Evolutionary conservation across 1,140 invertebrate species (phyloP).

Genomic region (Ladona fulva): DNA sequence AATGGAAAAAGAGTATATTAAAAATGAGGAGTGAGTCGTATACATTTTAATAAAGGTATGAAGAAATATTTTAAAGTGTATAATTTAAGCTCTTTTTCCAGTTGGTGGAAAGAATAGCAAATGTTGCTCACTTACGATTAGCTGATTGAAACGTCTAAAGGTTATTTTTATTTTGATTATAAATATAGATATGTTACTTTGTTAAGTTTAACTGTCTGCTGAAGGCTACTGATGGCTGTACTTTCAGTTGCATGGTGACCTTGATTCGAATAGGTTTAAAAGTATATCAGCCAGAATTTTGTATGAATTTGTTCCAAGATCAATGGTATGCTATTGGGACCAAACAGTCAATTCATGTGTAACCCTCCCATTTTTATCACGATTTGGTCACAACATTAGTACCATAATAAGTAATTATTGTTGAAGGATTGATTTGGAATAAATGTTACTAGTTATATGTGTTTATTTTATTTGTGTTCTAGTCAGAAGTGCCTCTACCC

Average conservation of each 20-base stretch:
- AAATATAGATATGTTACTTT: neutral
- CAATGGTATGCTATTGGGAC: neutral
- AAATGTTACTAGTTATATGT: neutral
- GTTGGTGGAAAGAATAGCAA: neutral
- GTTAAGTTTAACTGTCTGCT: neutral
- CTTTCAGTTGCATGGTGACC: neutral
- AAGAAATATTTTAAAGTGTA: neutral
- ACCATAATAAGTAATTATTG: neutral
- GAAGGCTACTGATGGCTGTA: neutral
- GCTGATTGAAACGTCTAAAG: neutral
- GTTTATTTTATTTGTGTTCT: neutral
- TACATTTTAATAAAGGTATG: neutral
- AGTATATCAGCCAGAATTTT: neutral
- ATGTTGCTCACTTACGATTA: neutral
- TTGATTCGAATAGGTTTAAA: neutral
- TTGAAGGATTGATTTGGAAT: slow-evolving; percentile 10
- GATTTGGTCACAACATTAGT: neutral
- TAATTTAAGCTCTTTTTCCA: neutral
- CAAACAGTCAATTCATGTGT: slow-evolving; percentile 9
- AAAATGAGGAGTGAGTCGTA: neutral
- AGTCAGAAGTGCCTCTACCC: neutral
- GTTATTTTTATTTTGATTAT: neutral
- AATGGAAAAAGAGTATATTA: neutral
- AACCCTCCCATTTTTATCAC: slow-evolving; percentile 1
- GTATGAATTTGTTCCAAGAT: neutral